Evolutionary conservation across 1,140 invertebrate species (phyloP), one percentile per base, ranked within the genome.

Genomic region (Eubasilissa regina): DNA sequence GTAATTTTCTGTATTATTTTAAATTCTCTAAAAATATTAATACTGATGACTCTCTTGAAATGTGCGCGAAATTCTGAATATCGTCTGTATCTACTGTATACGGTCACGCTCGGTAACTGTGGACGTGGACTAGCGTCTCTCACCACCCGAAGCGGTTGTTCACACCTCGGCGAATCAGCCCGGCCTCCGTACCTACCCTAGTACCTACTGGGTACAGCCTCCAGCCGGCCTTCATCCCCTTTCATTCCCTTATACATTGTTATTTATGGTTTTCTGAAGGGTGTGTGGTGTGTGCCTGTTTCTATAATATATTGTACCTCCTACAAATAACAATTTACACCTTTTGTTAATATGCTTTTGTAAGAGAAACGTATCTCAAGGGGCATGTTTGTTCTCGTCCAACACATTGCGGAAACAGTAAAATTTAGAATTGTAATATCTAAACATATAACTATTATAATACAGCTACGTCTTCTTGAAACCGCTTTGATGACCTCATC

Each of bases 301-400:
- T 13, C 19, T 62, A 25, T 62, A 66, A 58, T 12, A 15, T 15
- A 56, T 56, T 56, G 60, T 48, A 13, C 43, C 51, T 19, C 45
- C 48, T 56, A 74, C 70, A 74, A 74, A 56, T 56, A 70, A 45
- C 44, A 74, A 15, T 74, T 74, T 56, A 56, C 70, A 74, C 70
- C 70, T 74, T 56, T 74, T 74, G 70, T 74, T 72, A 72, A 74
- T 55, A 47, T 21, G 70, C 53, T 55, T 56, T 74, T 74, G 70
- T 56, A 17, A 48, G 60, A 70, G 45, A 21, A 48, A 47, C 9
- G 45, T 70, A 8, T 48, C 43, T 44, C 43, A 19, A 48, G 43
- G 43, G 45, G 66, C 47, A 47, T 70, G 60, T 11, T 64, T 64
- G 60, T 64, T 64, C 60, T 19, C 21, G 9, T 58, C 21, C n/a